Conservation (phyloP, 2,797 vertebrate genomes). For the Pangasius larnaudii region DNA sequence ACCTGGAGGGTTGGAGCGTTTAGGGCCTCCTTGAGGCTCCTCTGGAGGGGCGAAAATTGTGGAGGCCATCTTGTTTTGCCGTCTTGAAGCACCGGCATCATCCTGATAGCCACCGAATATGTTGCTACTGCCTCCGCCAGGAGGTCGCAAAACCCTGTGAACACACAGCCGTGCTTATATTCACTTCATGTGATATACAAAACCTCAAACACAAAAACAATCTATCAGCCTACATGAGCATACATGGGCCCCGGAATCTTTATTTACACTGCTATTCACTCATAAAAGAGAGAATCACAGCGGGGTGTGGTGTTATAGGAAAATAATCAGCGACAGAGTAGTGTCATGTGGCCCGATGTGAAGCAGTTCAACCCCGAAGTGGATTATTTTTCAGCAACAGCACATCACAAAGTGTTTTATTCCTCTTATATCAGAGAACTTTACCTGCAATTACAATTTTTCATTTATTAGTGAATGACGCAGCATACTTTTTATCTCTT, state of each 20-base stretch:
- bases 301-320: background rate
- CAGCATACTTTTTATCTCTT: background rate
- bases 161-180: constrained; percentile 13
- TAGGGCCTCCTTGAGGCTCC: constrained; percentile 78
- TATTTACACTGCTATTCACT: background rate
- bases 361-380: background rate
- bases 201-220: background rate
- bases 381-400: background rate
- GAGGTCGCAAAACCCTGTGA: constrained; percentile 86
- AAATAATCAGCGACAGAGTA: background rate
- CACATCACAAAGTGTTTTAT: background rate
- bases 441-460: background rate
- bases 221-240: background rate
- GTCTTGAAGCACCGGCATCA: constrained; percentile 71
- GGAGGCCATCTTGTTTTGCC: constrained; percentile 87
- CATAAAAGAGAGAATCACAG: background rate
- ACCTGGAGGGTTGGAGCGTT: constrained; percentile 94
- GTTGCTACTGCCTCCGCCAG: constrained; percentile 87
- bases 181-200: background rate
- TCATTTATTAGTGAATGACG: background rate
- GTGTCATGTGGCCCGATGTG: background rate
- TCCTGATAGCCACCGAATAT: constrained; percentile 86
- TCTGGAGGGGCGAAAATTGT: constrained; percentile 85
- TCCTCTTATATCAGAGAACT: background rate
- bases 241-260: too few relatives aligned